These are phyloP conservation scores for Zoroaster sp. DNA, from an alignment of 53 echinoderm and acorn worm genomes.

Conservation along the genomic window DNA sequence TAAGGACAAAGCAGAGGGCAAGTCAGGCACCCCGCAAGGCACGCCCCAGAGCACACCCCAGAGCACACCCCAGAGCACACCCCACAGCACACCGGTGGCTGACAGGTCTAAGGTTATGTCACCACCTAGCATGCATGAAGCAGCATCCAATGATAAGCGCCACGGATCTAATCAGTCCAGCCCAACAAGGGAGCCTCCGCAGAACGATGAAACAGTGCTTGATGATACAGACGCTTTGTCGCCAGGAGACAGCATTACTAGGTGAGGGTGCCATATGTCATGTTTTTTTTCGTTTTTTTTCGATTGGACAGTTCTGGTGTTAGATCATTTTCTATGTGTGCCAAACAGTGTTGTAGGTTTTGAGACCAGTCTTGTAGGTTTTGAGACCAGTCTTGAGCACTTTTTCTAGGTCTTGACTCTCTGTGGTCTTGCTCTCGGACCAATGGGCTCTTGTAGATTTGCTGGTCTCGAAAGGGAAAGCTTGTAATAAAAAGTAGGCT, in stretches of 20 bases:
- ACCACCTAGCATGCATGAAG: constrained; percentile 8
- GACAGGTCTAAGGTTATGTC: not conserved
- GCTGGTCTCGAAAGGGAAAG: no score
- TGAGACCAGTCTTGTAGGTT: no score
- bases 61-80: constrained; percentile 67
- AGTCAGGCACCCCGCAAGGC: constrained; percentile 21
- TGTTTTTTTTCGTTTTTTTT: not conserved
- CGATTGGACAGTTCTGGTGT: no score
- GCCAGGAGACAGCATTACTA: constrained; percentile 10
- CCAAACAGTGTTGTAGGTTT: no score
- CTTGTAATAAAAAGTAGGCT: no score
- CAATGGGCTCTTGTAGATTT: not conserved
- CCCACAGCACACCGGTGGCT: constrained; percentile 68
- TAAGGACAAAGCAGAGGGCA: constrained; percentile 69
- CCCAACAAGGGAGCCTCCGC: not conserved
- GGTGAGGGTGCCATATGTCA: not conserved
- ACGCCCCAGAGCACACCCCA: constrained; percentile 67
- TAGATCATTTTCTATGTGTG: no score
- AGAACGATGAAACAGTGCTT: not conserved
- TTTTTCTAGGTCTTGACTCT: not conserved
- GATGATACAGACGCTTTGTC: not conserved
- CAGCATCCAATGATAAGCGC: constrained; percentile 32
- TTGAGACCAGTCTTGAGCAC: not conserved
- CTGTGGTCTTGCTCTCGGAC: not conserved
- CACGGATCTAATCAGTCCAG: constrained; percentile 25